Evolutionary conservation across 2,113 vertebrate genomes (phyloP), one percentile per base, ranked within the genome.

Genomic region (Crotalus tigris): DNA sequence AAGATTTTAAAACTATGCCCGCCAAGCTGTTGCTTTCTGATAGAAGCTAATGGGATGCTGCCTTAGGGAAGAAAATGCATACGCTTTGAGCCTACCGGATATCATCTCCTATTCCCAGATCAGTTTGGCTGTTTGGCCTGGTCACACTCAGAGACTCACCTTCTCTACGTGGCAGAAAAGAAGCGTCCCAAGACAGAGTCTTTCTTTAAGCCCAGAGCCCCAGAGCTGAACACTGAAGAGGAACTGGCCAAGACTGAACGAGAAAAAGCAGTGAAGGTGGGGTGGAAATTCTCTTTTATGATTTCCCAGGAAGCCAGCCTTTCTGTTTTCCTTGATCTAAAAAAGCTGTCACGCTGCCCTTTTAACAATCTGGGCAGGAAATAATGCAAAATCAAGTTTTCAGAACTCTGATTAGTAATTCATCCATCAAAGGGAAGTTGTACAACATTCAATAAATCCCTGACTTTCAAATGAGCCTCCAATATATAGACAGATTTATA

Each of bases 81-180:
- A 0, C 0, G 0, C 0, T 1, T 17, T 17, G 64, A 9, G 13
- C 29, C 0, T 0, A 2, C 88, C 54, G 39, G 89, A 95, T 88
- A 24, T 85, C 75, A 96, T 93, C 26, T 86, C 85, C 0, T 49
- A 53, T 90, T 88, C 49, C 15, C 94, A 99, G 99, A 99, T 61
- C 99, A 98, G 93, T 99, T 99, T 97, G 99, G 99, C 92, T 99
- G 98, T 97, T 96, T 99, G 96, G 98, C 98, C 92, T 99, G 99
- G 99, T 99, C 99, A 0, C 98, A 99, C 96, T 99, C 99, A 1
- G 99, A 99, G 97, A 99, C 99, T 15, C 99, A 99, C 94, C 98
- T 99, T 87, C 95, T 99, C 91, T 99, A 99, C 11, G 98, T 99
- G 97, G 99, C 99, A 29, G 99, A 99, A 96, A 99, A 98, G 97